Conservation (phyloP, 2,888 invertebrate genomes). For the Paralinhomoeus sp. region DNA sequence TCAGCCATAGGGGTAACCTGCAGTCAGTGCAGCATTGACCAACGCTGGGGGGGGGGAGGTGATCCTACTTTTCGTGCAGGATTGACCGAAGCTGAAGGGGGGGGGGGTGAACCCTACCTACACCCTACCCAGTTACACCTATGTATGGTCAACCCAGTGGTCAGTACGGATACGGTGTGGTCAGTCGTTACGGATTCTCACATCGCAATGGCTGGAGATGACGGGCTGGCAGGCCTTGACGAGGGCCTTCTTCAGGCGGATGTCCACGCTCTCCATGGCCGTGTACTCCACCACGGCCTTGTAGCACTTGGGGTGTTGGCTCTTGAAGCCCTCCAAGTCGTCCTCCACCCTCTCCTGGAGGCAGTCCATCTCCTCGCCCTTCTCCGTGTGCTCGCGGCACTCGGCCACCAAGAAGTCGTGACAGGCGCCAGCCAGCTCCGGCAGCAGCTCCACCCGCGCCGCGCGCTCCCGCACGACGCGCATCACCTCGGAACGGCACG, state of each 20-base stretch:
- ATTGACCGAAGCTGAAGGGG: no score
- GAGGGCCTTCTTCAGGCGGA: constrained; percentile 67
- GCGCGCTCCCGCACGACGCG: constrained; percentile 80
- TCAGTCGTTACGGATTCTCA: constrained; percentile 6
- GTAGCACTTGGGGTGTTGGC: constrained; percentile 41
- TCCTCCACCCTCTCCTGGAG: constrained; percentile 44
- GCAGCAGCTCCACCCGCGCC: constrained; percentile 67
- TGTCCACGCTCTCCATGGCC: constrained; percentile 60
- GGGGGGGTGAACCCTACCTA: no score
- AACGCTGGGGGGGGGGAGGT: no score
- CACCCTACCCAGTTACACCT: no score
- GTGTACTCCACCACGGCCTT: constrained; percentile 58
- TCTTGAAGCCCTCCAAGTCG: constrained; percentile 11
- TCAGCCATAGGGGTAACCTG: no score
- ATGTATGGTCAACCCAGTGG: no score
- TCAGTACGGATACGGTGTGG: background rate
- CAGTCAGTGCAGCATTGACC: no score
- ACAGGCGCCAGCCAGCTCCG: constrained; percentile 74
- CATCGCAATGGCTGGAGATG: constrained; percentile 50
- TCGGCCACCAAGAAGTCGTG: constrained; percentile 55
- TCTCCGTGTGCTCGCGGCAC: constrained; percentile 46
- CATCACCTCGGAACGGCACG: constrained; percentile 47
- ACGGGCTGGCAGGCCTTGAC: constrained; percentile 54
- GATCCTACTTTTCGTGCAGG: no score
- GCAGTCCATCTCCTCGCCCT: constrained; percentile 53